A percentile compares a stretch with the other conserved stretches of the same genome.
Conservation (phyloP, 2,113 vertebrate species). For the Uria aalge region DNA sequence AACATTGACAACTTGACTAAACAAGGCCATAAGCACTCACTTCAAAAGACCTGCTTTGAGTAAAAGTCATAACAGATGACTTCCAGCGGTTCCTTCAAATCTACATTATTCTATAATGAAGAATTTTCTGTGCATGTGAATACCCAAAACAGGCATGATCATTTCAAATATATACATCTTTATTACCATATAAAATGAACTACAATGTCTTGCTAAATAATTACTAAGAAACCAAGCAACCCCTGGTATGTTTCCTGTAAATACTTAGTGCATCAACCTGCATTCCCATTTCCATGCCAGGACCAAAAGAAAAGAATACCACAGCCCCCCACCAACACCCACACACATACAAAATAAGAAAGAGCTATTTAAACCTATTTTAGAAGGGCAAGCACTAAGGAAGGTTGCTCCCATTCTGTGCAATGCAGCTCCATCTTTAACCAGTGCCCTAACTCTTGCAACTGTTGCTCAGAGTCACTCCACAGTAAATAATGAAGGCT, state of each 20-base stretch:
- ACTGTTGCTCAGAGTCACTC: background rate
- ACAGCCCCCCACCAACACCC: too few relatives aligned
- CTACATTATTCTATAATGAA: background rate
- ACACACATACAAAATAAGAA: background rate
- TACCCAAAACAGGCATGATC: fast-evolving
- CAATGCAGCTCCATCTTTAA: background rate
- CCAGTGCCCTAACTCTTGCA: background rate
- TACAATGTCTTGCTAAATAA: background rate
- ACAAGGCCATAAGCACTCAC: background rate
- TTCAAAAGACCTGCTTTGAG: background rate
- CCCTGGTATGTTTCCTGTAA: background rate
- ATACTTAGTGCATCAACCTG: background rate
- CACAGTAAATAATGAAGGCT: background rate
- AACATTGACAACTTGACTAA: fast-evolving
- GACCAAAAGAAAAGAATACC: background rate
- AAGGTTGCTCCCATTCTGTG: background rate
- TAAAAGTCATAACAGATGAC: background rate
- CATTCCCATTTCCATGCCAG: background rate
- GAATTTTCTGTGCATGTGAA: background rate
- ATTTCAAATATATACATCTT: background rate
- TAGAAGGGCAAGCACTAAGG: background rate
- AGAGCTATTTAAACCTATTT: background rate
- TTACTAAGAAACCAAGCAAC: background rate
- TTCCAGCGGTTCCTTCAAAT: background rate
- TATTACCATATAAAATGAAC: background rate